Conservation (phyloP, 2,797 vertebrate genomes). For the Heterohyrax brucei region DNA sequence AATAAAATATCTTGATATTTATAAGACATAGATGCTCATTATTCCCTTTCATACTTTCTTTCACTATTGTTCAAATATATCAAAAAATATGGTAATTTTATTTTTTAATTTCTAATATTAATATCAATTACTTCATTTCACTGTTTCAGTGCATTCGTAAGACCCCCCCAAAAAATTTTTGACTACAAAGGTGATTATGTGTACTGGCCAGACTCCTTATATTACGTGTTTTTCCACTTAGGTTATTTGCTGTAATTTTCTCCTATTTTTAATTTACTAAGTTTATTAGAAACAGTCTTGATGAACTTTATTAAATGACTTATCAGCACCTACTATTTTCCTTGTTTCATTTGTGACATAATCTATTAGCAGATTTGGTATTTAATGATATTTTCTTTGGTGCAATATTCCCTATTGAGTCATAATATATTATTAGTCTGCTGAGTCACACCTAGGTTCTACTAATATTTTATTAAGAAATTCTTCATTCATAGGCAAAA, state of each 20-base stretch:
- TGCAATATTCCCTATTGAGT: neutral
- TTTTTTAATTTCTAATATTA: constrained; percentile 1
- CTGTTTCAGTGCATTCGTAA: constrained; percentile 28
- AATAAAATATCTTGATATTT: neutral
- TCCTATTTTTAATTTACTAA: constrained; percentile 43
- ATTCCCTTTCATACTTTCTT: constrained; percentile 26
- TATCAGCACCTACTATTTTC: constrained; percentile 31
- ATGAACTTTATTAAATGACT: constrained; percentile 30
- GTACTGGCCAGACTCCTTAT: neutral
- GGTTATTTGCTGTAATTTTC: neutral
- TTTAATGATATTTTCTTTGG: neutral
- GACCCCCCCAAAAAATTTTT: neutral
- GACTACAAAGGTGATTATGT: neutral
- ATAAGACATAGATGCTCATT: constrained; percentile 2
- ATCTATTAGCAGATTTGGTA: constrained; percentile 28
- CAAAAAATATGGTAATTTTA: constrained; percentile 1
- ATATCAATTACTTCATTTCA: constrained; percentile 30
- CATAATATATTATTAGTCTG: neutral
- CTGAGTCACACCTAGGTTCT: constrained; percentile 10
- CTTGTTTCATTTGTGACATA: constrained; percentile 20
- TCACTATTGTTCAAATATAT: constrained; percentile 14
- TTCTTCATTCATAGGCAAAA: neutral
- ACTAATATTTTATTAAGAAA: neutral
- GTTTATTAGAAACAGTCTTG: constrained; percentile 27
- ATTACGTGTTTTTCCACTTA: neutral